Percentiles rank a stretch among this genome's conserved stretches.
Conservation (phyloP, 2,797 vertebrate species). For the Balearica regulorum region DNA sequence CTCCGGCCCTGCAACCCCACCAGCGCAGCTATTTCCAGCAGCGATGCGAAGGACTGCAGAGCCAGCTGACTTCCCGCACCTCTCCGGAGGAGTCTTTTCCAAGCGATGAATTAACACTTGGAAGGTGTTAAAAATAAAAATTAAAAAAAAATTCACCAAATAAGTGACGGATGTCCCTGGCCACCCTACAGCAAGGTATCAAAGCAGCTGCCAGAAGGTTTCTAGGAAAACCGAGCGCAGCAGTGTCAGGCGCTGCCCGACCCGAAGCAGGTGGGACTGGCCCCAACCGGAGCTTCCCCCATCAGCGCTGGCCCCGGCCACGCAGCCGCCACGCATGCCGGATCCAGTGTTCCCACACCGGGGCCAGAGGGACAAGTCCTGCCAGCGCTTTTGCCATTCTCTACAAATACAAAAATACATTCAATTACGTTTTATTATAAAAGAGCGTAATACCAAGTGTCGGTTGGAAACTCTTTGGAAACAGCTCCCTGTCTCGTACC, state of each 20-base stretch:
- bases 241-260: background rate
- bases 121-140: background rate
- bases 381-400: background rate
- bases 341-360: background rate
- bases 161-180: background rate
- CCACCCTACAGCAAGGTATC: background rate
- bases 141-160: background rate
- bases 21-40: background rate
- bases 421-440: background rate
- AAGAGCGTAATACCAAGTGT: background rate
- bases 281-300: background rate
- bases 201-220: background rate
- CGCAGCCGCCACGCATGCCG: fast-evolving
- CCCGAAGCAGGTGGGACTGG: background rate
- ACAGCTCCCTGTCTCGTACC: background rate
- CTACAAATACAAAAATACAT: background rate
- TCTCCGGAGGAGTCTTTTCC: background rate
- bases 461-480: background rate
- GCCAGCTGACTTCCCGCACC: background rate
- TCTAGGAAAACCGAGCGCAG: background rate
- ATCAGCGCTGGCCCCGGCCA: background rate
- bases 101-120: background rate
- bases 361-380: background rate
- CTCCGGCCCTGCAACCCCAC: background rate
- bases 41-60: background rate